Evolutionary conservation across 2,888 invertebrate species (phyloP).

Genomic region (Cenopis cana): DNA sequence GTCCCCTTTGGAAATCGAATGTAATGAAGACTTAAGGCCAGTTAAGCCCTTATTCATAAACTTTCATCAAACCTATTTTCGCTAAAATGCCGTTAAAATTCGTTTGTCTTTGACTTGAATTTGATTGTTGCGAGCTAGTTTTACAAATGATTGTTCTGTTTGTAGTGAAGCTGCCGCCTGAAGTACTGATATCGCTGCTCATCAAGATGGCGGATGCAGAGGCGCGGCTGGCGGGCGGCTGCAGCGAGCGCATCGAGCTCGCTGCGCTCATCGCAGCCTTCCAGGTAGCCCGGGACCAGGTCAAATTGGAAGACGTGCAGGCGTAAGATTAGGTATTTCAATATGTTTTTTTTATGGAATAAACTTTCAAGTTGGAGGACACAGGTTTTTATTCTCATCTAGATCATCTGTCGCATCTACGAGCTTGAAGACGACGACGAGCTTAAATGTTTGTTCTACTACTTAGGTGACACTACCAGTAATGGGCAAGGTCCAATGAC

Average conservation of each 20-base stretch:
- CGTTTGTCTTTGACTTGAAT: no score
- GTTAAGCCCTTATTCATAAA: no score
- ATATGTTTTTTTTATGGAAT: constrained; percentile 9
- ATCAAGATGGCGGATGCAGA: constrained; percentile 96
- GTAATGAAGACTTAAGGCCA: no score
- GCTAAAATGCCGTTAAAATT: no score
- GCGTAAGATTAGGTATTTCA: constrained; percentile 12
- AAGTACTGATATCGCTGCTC: constrained; percentile 90
- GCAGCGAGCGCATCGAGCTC: constrained; percentile 95
- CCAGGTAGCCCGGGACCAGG: constrained; percentile 88
- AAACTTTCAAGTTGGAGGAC: neutral
- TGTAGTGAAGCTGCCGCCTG: constrained; percentile 94
- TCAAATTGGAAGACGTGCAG: constrained; percentile 55
- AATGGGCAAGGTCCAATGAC: no score
- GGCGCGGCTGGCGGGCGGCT: constrained; percentile 92
- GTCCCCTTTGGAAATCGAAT: no score
- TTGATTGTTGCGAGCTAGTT: neutral
- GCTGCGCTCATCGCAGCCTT: constrained; percentile 96
- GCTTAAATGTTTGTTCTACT: no score
- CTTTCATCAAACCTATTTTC: no score
- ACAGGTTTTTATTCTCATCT: neutral
- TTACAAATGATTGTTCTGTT: neutral
- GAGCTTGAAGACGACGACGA: no score
- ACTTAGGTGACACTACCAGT: no score
- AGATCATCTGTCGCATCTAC: neutral